phyloP scores from a whole-genome alignment of 2,113 vertebrate genomes.

The Cheilinus undulatus region DNA sequence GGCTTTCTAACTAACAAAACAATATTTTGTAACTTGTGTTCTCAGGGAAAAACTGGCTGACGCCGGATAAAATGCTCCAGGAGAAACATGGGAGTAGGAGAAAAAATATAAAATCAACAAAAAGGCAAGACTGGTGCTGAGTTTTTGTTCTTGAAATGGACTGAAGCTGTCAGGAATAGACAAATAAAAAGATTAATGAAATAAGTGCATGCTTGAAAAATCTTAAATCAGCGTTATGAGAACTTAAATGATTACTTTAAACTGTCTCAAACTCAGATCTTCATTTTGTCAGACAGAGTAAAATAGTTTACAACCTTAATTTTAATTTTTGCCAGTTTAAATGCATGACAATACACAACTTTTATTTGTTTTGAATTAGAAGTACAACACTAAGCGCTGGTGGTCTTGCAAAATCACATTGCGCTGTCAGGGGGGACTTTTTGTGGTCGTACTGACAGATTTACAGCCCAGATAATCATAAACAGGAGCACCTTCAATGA shows the following conservation, averaged over 20 bases:
- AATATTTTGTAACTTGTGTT: slow-evolving; percentile 58
- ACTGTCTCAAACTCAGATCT: not conserved
- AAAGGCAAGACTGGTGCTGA: not conserved
- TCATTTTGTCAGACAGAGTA: not conserved
- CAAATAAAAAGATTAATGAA: not conserved
- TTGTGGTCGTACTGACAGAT: slow-evolving; percentile 69
- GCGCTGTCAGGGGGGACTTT: slow-evolving; percentile 62
- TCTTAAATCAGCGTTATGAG: not conserved
- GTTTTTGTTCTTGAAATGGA: not conserved
- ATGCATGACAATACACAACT: slow-evolving; percentile 17
- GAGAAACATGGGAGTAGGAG: slow-evolving; percentile 23
- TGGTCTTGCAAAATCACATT: slow-evolving; percentile 61
- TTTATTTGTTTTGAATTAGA: slow-evolving; percentile 63
- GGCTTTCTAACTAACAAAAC: slow-evolving; percentile 64
- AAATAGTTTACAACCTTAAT: slow-evolving; percentile 11
- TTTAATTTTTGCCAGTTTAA: slow-evolving; percentile 6
- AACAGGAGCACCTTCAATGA: slow-evolving; percentile 50
- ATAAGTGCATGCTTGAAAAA: not conserved
- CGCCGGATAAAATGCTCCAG: slow-evolving; percentile 36
- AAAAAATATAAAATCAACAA: slow-evolving; percentile 38
- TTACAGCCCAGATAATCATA: slow-evolving; percentile 70
- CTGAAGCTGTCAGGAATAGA: slow-evolving; percentile 5
- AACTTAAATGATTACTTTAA: not conserved
- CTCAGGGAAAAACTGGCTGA: slow-evolving; percentile 42
- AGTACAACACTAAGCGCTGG: slow-evolving; percentile 57